These are phyloP conservation scores for Trematocara stigmaticum DNA, from an alignment of 2,113 vertebrate genomes.

Conservation along the genomic window DNA sequence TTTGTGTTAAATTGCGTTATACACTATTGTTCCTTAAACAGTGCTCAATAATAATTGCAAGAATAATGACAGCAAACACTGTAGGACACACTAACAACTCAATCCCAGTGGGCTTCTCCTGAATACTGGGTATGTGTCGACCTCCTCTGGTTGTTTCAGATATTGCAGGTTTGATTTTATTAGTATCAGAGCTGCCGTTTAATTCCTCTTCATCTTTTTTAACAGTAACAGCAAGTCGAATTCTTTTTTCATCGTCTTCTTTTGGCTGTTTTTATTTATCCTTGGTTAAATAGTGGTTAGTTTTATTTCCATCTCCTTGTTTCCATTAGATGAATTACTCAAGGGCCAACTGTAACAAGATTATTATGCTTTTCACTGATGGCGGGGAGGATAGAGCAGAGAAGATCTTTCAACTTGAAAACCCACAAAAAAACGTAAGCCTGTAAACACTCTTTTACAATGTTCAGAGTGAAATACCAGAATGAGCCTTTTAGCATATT, in stretches of 20 bases:
- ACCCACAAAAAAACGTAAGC: conserved; percentile 83
- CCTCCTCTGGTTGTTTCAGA: conserved; percentile 42
- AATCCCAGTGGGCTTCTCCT: not conserved
- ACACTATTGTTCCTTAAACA: not conserved
- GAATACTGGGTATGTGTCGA: conserved; percentile 9
- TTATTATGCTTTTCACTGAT: conserved; percentile 98
- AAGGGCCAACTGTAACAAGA: conserved; percentile 95
- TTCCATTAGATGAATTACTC: conserved; percentile 79
- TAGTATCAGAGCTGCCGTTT: not conserved
- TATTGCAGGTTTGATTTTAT: not conserved
- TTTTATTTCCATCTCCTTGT: not conserved
- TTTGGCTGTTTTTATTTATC: not conserved
- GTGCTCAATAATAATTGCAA: not conserved
- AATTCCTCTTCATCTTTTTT: not conserved
- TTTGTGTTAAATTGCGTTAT: not conserved
- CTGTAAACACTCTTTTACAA: not conserved
- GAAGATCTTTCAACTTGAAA: conserved; percentile 89
- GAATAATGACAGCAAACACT: not conserved
- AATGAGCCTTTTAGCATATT: not conserved
- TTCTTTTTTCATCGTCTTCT: not conserved
- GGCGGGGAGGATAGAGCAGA: conserved; percentile 93
- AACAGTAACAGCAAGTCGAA: not conserved
- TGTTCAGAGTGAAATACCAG: not conserved
- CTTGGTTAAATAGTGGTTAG: not conserved
- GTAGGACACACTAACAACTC: not conserved